phyloP scores from a whole-genome alignment of 2,113 vertebrate genomes.

The Nansenia antarctica region DNA sequence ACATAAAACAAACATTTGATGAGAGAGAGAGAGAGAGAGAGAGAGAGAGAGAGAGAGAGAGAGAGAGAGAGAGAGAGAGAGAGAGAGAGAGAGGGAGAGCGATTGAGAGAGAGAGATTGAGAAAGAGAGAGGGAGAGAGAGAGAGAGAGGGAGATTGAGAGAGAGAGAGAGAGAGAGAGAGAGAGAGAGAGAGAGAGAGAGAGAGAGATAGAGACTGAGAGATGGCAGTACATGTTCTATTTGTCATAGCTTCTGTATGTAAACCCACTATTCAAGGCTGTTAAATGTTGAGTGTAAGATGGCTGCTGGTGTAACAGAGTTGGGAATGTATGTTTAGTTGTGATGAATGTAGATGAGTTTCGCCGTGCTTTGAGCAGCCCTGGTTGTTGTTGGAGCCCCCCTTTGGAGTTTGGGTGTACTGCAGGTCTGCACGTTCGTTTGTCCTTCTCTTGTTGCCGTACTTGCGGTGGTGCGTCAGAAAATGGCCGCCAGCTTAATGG shows the following conservation, averaged over 20 bases:
- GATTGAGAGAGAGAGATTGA: constrained; percentile 14
- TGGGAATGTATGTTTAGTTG: too few relatives aligned
- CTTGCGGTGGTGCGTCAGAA: too few relatives aligned
- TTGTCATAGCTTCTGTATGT: constrained; percentile 21
- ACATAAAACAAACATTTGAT: constrained; percentile 54
- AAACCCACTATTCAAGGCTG: constrained; percentile 13
- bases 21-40: constrained; percentile 18
- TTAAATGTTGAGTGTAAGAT: constrained; percentile 51
- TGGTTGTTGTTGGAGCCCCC: constrained; percentile 28
- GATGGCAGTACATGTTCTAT: too few relatives aligned
- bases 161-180: constrained; percentile 30
- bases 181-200: constrained; percentile 24
- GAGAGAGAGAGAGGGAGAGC: constrained; percentile 34
- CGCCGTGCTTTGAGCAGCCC: too few relatives aligned
- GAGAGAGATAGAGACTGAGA: too few relatives aligned
- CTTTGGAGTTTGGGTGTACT: too few relatives aligned
- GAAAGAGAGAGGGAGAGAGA: constrained; percentile 26
- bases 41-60: constrained; percentile 28
- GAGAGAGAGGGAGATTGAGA: constrained; percentile 14
- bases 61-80: constrained; percentile 21
- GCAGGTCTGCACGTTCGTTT: too few relatives aligned
- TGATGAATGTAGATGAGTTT: too few relatives aligned
- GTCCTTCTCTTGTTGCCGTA: too few relatives aligned
- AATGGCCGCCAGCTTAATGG: too few relatives aligned
- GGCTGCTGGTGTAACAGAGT: too few relatives aligned